Evolutionary conservation across 2,113 vertebrate genomes (phyloP), one percentile per base, ranked within the genome.

Genomic region (Muscicapa adusta): DNA sequence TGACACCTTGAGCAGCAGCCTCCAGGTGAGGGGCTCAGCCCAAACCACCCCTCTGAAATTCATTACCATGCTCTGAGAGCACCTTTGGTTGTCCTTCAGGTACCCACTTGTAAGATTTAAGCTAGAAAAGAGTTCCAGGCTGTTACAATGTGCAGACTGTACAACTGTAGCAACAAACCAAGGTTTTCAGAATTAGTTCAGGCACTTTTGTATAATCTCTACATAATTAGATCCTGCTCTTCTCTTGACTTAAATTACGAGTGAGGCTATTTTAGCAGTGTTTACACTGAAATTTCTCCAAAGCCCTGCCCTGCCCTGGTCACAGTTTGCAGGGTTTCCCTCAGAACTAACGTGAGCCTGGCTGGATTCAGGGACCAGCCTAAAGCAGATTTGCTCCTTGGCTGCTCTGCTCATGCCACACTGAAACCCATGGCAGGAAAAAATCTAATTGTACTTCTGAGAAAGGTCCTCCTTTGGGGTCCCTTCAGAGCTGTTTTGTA

Each of bases 321-420:
- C 36, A 48, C 56, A 61, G 2, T 57, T 70, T 61, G 17, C 61
- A 54, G 18, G 0, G 18, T 50, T 89, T 76, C 57, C 58, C 33
- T 72, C 61, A 80, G 48, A 54, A 28, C 9, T 11, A 22, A 1
- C 0, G 0, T 1, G 12, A 31, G 4, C 7, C 29, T 42, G 34
- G 22, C 28, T 63, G 34, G 15, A 20, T 63, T 79, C 38, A 42
- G 33, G 57, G 38, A 19, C 54, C 34, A 11, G 15, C 48, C 53
- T 36, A 18, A 36, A 24, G 9, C 38, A 45, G 24, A 16, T 18
- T 34, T 42, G 36, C 12, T n/a, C n/a, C 14, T 57, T 3, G 3
- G 24, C 51, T 67, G 29, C 62, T 36, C 6, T 54, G 24, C 20
- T 68, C 8, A 0, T 18, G 13, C 28, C 22, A 11, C 5, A 3